A percentile compares a stretch with the other conserved stretches of the same genome.
These are phyloP conservation scores for Varroa destructor DNA, from an alignment of 1,140 invertebrate genomes.

Conservation along the genomic window DNA sequence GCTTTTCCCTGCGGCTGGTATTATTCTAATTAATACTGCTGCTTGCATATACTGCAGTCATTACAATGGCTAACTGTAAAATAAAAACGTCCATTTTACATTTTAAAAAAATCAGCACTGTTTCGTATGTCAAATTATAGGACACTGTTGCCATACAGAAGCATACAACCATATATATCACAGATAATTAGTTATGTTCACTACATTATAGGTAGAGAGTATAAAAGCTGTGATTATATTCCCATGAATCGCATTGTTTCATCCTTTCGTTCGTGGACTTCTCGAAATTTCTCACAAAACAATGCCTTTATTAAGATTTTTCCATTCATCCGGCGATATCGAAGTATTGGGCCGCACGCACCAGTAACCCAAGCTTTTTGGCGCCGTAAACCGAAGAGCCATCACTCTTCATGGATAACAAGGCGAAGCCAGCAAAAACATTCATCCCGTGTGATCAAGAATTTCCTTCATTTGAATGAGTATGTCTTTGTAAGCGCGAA, in stretches of 20 bases:
- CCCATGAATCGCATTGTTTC: background rate
- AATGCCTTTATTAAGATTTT: background rate
- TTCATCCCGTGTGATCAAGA: conserved; percentile 13
- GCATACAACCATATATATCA: too few relatives aligned
- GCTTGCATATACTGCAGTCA: too few relatives aligned
- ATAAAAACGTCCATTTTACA: too few relatives aligned
- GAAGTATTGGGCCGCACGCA: conserved; percentile 15
- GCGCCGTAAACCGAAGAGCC: background rate
- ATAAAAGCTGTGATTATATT: conserved; percentile 7
- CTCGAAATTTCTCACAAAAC: background rate
- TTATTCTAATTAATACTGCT: too few relatives aligned
- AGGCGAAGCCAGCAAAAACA: background rate
- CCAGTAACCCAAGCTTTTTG: conserved; percentile 18
- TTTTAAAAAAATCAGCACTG: too few relatives aligned
- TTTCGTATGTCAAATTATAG: too few relatives aligned
- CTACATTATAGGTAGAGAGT: background rate
- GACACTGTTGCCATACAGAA: too few relatives aligned
- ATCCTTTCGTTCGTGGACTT: background rate
- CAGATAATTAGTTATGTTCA: background rate
- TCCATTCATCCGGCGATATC: conserved; percentile 10
- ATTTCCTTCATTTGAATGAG: background rate
- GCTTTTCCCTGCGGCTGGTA: too few relatives aligned
- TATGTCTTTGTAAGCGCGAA: too few relatives aligned
- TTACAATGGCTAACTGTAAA: too few relatives aligned
- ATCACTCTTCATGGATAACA: conserved; percentile 12